Base-by-base conservation (phyloP, 1,140 invertebrate species). In the Rhopalosiphum padi region DNA sequence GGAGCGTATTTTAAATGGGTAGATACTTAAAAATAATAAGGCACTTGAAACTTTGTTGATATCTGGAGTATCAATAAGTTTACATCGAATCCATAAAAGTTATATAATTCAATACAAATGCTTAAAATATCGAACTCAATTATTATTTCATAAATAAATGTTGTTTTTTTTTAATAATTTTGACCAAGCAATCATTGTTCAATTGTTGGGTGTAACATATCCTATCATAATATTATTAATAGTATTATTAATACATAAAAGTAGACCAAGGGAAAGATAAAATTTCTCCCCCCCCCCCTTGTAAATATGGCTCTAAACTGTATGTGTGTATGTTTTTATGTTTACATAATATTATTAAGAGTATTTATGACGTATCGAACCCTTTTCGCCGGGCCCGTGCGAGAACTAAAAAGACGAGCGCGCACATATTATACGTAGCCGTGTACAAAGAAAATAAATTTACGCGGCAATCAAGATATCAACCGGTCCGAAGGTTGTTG, bases 401-500 rank as follows among this genome's bases (percentile, higher is more conserved):
- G 11, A 15, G 37, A 85, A 85, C 43, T 85, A 85, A 85, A 85
- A 85, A 37, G 41, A 46, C 23, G 41, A 43, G 43, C 85, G 43
- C 23, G 22, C 83, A 23, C 11, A 22, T 83, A 41, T 25, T 4
- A 85, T 41, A 41, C 37, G 83, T 85, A 85, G 25, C 25, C 11
- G 41, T 9, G n/a, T 89, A 89, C 88, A 55, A 89, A 90, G 55
- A 43, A 90, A 43, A 43, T 21, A 43, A 43, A 90, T 37, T 21
- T 43, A 90, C 53, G 53, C 37, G 37, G 89, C 89, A 43, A 68
- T 90, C 53, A 68, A 68, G 89, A 90, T 68, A 90, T 88, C 87
- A 35, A 30, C 82, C 51, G 23, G n/a, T 93, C 82, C 82, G 91
- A 93, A 93, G 82, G 82, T 93, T 53, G 48, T 93, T 83, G 77